A percentile compares a stretch with the other conserved stretches of the same genome.
phyloP scores from a whole-genome alignment of 1,140 invertebrate genomes.

The Sinonovacula constricta region DNA sequence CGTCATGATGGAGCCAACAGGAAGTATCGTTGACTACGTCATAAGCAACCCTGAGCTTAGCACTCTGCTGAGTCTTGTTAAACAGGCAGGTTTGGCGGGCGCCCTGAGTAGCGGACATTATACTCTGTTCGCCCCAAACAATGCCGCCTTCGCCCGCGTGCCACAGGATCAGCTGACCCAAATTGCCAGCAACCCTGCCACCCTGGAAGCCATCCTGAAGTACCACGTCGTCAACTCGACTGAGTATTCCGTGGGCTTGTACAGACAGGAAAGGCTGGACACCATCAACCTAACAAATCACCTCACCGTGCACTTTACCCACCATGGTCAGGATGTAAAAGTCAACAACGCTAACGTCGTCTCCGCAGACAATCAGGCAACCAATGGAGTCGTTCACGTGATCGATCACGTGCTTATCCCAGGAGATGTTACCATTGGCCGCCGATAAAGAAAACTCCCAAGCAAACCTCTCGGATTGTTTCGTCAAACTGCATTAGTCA shows the following conservation, averaged over 20 bases:
- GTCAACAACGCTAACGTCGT: too few species aligned
- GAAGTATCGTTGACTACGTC: slow-evolving; percentile 29
- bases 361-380: too few species aligned
- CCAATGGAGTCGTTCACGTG: too few species aligned
- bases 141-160: slow-evolving; percentile 86
- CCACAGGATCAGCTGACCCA: not conserved
- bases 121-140: slow-evolving; percentile 90
- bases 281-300: too few species aligned
- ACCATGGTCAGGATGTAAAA: too few species aligned
- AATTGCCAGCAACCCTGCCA: not conserved
- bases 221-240: slow-evolving; percentile 14
- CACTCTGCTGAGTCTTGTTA: slow-evolving; percentile 28
- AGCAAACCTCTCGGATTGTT: too few species aligned
- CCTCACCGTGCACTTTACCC: too few species aligned
- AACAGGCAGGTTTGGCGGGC: slow-evolving; percentile 12
- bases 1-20: too few species aligned
- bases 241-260: slow-evolving; percentile 8
- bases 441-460: too few species aligned
- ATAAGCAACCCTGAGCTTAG: slow-evolving; percentile 16
- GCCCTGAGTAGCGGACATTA: slow-evolving; percentile 14
- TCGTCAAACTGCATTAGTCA: too few species aligned
- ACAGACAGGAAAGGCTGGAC: slow-evolving; percentile 13
- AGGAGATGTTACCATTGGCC: too few species aligned
- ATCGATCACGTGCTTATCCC: too few species aligned
- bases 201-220: not conserved